Evolutionary conservation across 2,113 vertebrate species (phyloP).

Genomic region (Corythoichthys intestinalis): DNA sequence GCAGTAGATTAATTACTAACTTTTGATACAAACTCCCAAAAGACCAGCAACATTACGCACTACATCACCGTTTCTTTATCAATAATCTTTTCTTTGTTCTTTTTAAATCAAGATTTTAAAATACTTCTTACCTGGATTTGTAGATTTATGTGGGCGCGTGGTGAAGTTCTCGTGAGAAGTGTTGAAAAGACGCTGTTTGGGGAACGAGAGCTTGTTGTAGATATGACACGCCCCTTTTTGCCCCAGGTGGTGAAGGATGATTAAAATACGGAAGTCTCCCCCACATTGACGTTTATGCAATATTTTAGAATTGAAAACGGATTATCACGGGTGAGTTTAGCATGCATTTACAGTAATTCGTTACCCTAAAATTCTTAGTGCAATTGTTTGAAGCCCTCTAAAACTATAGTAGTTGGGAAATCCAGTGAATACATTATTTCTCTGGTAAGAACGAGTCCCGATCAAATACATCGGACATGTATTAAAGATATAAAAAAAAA

Average conservation of each 20-base stretch:
- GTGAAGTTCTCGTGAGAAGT: conserved; percentile 6
- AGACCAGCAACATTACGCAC: not conserved
- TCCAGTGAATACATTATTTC: no score
- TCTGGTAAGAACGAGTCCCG: no score
- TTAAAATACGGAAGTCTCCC: not conserved
- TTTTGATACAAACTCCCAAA: not conserved
- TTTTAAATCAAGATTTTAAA: not conserved
- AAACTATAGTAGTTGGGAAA: no score
- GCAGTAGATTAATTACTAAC: not conserved
- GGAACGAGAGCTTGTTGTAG: not conserved
- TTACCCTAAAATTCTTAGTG: no score
- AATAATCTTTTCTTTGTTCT: not conserved
- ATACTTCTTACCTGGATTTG: conserved; percentile 39
- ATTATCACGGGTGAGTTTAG: no score
- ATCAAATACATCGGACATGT: no score
- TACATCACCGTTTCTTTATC: not conserved
- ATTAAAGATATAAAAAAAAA: no score
- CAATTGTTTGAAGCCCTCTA: no score
- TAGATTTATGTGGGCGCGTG: not conserved
- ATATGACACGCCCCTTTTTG: not conserved
- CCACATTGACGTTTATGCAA: no score
- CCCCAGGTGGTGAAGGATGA: not conserved
- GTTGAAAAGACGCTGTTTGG: not conserved
- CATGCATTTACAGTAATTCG: no score
- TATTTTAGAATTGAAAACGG: no score